Conservation (phyloP, 2,888 invertebrate species). For the Synanthedon vespiformis region DNA sequence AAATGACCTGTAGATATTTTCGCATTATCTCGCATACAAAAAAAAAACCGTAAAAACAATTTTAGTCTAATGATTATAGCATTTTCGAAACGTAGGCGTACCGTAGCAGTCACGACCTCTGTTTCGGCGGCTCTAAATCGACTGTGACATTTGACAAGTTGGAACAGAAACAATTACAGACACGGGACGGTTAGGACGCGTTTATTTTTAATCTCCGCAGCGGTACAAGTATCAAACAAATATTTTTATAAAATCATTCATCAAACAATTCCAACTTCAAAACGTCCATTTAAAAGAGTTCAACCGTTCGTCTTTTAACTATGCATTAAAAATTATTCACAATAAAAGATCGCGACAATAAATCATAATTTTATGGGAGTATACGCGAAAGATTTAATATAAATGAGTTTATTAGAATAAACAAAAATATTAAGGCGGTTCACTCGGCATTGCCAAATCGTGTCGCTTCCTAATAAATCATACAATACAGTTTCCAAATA, state of each 20-base stretch:
- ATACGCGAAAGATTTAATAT: conserved; percentile 30
- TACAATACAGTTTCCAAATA: conserved; percentile 19
- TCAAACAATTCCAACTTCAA: conserved; percentile 6
- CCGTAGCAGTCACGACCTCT: conserved; percentile 20
- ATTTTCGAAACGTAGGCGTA: conserved; percentile 7
- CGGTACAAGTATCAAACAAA: background rate
- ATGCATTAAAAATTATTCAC: conserved; percentile 1
- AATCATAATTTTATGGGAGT: conserved; percentile 32
- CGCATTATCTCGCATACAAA: too few species aligned
- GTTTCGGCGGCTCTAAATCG: conserved; percentile 10
- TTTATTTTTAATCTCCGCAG: background rate
- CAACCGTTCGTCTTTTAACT: background rate
- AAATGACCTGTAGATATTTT: too few species aligned
- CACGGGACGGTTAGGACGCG: conserved; percentile 5
- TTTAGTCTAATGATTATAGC: too few species aligned
- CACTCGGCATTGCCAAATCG: conserved; percentile 37
- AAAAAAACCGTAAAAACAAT: too few species aligned
- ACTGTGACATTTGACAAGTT: conserved; percentile 23
- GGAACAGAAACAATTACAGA: conserved; percentile 21
- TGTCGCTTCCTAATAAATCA: conserved; percentile 44
- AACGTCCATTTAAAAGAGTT: background rate
- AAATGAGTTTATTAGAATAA: conserved; percentile 38
- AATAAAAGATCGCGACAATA: conserved; percentile 25
- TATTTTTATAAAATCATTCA: conserved; percentile 7
- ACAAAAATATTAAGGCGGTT: conserved; percentile 37